Percentiles rank a stretch among this genome's conserved stretches.
Conservation (phyloP, 1,140 invertebrate species). For the Magallana angulata region DNA sequence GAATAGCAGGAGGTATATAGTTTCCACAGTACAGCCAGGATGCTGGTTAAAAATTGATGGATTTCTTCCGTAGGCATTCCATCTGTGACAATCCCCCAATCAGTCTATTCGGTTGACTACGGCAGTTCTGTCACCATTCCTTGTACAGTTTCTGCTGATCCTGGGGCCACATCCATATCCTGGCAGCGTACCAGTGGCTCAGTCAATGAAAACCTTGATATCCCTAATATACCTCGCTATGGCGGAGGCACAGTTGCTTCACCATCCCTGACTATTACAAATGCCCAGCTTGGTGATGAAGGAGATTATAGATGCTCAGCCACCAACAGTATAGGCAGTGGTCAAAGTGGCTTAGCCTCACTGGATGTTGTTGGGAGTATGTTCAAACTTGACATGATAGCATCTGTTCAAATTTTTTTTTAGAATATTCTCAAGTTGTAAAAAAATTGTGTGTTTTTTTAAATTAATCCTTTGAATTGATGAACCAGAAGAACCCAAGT, state of each 20-base stretch:
- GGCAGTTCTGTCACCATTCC: conserved; percentile 39
- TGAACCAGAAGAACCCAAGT: no score
- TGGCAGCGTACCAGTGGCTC: conserved; percentile 45
- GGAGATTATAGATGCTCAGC: conserved; percentile 51
- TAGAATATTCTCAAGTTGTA: no score
- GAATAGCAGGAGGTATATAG: background rate
- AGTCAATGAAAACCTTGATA: conserved; percentile 34
- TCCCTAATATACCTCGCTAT: conserved; percentile 31
- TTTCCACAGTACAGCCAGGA: background rate
- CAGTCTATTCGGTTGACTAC: conserved; percentile 41
- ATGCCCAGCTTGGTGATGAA: conserved; percentile 9
- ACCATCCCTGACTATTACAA: conserved; percentile 46
- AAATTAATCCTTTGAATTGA: no score
- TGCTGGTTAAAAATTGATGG: background rate
- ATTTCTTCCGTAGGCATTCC: conserved; percentile 42
- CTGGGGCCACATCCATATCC: conserved; percentile 28
- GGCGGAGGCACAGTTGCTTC: conserved; percentile 17
- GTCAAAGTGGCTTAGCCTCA: conserved; percentile 37
- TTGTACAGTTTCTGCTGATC: conserved; percentile 39
- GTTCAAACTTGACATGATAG: background rate
- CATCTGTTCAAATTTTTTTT: no score
- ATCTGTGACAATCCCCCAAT: conserved; percentile 33
- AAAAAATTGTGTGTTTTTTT: no score
- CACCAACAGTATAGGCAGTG: conserved; percentile 46
- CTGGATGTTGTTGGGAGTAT: conserved; percentile 46